Evolutionary conservation across 2,797 vertebrate species (phyloP).

Genomic region (Podargus strigoides): DNA sequence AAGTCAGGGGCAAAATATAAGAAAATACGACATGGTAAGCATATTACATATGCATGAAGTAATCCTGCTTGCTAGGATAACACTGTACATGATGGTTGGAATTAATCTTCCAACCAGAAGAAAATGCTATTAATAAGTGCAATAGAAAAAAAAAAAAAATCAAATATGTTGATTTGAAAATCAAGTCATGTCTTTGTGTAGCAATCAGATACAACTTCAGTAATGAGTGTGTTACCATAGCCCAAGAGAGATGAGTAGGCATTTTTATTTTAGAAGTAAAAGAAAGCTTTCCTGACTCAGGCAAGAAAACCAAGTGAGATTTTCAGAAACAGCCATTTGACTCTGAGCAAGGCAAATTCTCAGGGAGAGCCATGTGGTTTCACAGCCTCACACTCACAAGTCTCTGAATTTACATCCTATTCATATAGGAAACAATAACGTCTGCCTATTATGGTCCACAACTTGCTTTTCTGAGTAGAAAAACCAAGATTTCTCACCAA

Average conservation of each 20-base stretch:
- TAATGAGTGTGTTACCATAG: not conserved
- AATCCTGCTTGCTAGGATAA: not conserved
- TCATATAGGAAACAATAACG: not conserved
- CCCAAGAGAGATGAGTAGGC: not conserved
- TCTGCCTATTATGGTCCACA: not conserved
- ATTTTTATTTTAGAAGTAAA: not conserved
- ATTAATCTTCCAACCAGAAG: conserved; percentile 12
- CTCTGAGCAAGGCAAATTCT: not conserved
- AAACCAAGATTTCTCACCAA: not conserved
- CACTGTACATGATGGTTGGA: not conserved
- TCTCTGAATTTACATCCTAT: not conserved
- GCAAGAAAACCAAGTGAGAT: not conserved
- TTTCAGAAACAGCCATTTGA: not conserved
- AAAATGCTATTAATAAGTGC: not conserved
- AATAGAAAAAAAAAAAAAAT: not conserved
- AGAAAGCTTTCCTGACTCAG: not conserved
- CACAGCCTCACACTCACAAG: not conserved
- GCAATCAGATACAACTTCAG: not conserved
- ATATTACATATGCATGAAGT: not conserved
- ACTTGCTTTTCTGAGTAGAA: not conserved
- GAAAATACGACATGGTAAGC: not conserved
- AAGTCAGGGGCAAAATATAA: not conserved
- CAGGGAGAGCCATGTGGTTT: not conserved
- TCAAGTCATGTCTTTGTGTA: not conserved
- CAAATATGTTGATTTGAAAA: conserved; percentile 37